Conservation (phyloP, 2,797 vertebrate genomes). For the Cephalopachus bancanus region DNA sequence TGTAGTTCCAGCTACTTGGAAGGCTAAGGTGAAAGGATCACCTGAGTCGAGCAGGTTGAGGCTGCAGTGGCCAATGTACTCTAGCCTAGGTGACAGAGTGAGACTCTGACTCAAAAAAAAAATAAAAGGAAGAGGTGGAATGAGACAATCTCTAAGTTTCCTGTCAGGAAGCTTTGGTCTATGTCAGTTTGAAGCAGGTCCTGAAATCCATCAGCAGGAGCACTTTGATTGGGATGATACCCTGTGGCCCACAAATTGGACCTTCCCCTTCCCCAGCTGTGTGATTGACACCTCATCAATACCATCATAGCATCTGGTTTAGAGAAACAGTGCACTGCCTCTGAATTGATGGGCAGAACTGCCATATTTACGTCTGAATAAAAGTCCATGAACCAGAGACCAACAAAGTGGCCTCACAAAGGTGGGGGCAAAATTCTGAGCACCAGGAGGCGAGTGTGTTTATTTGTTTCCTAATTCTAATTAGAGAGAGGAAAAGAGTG, state of each 20-base stretch:
- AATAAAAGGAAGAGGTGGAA: neutral
- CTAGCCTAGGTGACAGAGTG: too few relatives aligned
- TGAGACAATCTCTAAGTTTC: neutral
- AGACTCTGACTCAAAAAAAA: neutral
- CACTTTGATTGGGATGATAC: slow-evolving; percentile 70
- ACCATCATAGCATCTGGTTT: slow-evolving; percentile 58
- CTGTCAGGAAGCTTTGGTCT: slow-evolving; percentile 54
- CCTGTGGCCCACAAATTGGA: slow-evolving; percentile 67
- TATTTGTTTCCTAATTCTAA: slow-evolving; percentile 90
- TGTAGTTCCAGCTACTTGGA: too few relatives aligned
- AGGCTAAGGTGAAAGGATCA: too few relatives aligned
- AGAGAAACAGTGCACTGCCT: slow-evolving; percentile 26
- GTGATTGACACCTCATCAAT: slow-evolving; percentile 75
- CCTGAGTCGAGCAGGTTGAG: too few relatives aligned
- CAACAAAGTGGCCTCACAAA: slow-evolving; percentile 73
- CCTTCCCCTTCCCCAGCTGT: slow-evolving; percentile 69
- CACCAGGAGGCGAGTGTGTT: slow-evolving; percentile 86
- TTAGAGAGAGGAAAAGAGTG: slow-evolving; percentile 89
- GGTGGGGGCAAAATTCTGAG: slow-evolving; percentile 82
- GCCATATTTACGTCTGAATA: slow-evolving; percentile 70
- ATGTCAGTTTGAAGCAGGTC: slow-evolving; percentile 54
- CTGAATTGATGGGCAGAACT: slow-evolving; percentile 21
- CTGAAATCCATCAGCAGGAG: slow-evolving; percentile 62
- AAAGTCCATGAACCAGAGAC: slow-evolving; percentile 68
- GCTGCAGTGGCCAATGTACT: too few relatives aligned